Evolutionary conservation across 2,888 invertebrate species (phyloP), one percentile per base, ranked within the genome.

Genomic region (Drosophila leonis): DNA sequence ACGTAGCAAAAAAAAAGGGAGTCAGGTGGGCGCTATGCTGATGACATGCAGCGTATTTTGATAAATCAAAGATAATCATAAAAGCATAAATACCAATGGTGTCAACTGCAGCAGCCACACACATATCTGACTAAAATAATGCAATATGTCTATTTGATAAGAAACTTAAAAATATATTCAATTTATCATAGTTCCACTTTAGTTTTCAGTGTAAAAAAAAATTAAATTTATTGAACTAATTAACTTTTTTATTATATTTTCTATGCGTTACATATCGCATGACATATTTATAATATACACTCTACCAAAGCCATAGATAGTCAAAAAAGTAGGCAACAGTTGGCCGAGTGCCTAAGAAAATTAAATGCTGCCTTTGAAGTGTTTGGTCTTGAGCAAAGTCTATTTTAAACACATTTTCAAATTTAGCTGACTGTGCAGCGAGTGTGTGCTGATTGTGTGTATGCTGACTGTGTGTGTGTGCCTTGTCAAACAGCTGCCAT

Each of bases 361-460:
- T 65, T 35, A 74, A 78, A 78, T 65, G 61, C 59, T 51, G 59
- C 31, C 64, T 77, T 78, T 74, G 70, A 74, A 78, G 78, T 74
- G 37, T 39, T 60, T 61, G 42, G 59, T 55, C 41, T 42, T 8
- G 35, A 27, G 52, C 20, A 64, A 64, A 77, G 77, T 69, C 78
- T 59, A 77, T 74, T 74, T 69, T 77, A 77, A 77, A 73, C 74
- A 77, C 78, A 77, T 73, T 72, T 72, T 66, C 64, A 64, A 70
- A 77, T 64, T 35, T 55, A 62, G 78, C 70, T 78, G 70, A 78
- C 65, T 79, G 27, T 49, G 66, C 69, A 61, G n/a, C 52, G 27
- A 56, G 46, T 51, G 55, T 59, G 13, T 33, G 52, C 54, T 35
- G 24, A 64, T 41, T 61, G 29, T 49, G 51, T 49, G 48, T 8